These are phyloP conservation scores for Polylopha cassiicola DNA, from an alignment of 2,888 invertebrate species.

Conservation along the genomic window DNA sequence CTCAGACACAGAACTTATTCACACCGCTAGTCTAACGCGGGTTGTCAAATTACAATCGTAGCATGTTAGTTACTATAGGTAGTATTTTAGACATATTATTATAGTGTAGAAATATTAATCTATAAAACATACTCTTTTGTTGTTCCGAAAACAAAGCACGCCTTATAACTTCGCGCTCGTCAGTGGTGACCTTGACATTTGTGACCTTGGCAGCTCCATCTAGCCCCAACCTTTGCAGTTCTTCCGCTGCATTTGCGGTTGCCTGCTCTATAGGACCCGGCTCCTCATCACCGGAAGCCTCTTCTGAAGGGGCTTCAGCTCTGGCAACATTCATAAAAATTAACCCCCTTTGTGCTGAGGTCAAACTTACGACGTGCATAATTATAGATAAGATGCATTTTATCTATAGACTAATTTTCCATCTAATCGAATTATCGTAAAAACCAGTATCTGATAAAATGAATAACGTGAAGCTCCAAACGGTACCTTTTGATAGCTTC, in stretches of 20 bases:
- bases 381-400: too few relatives aligned
- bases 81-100: too few relatives aligned
- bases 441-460: too few relatives aligned
- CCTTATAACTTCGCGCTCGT: constrained; percentile 82
- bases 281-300: constrained; percentile 58
- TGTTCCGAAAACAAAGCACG: constrained; percentile 55
- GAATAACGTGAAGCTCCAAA: neutral
- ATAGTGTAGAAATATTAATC: constrained; percentile 42
- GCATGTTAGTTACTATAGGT: too few relatives aligned
- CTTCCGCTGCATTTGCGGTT: constrained; percentile 79
- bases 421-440: too few relatives aligned
- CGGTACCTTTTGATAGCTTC: constrained; percentile 77
- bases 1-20: too few relatives aligned
- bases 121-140: constrained; percentile 46
- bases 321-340: constrained; percentile 34
- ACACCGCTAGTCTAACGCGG: too few relatives aligned
- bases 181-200: constrained; percentile 87
- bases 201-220: constrained; percentile 85
- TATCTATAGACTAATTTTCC: too few relatives aligned
- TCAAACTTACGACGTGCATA: too few relatives aligned
- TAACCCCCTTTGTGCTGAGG: too few relatives aligned
- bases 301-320: constrained; percentile 60
- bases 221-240: constrained; percentile 79
- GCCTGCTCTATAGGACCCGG: constrained; percentile 80
- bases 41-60: too few relatives aligned